Conservation (phyloP, 2,113 vertebrate genomes). For the Aphelocoma coerulescens region DNA sequence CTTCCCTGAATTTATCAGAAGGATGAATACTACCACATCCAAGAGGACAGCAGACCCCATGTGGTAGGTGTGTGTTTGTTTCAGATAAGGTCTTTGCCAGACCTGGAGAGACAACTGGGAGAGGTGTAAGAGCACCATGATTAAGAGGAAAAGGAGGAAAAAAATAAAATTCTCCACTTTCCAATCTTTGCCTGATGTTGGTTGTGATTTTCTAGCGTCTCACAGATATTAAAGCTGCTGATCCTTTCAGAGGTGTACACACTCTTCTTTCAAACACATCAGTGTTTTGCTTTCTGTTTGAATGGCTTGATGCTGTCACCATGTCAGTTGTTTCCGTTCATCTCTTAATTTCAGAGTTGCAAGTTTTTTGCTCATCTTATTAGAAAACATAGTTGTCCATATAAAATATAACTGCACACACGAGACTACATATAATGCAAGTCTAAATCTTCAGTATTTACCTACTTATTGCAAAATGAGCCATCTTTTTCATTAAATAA, state of each 20-base stretch:
- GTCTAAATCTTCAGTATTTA: constrained; percentile 80
- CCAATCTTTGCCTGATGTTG: background rate
- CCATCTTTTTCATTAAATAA: constrained; percentile 81
- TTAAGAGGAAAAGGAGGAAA: background rate
- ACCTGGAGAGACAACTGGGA: background rate
- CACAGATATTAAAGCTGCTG: constrained; percentile 71
- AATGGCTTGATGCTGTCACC: constrained; percentile 24
- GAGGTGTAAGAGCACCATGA: background rate
- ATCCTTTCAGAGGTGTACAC: constrained; percentile 61
- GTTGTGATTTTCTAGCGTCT: constrained; percentile 26
- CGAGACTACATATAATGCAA: constrained; percentile 74
- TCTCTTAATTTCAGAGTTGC: constrained; percentile 65
- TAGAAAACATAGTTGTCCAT: constrained; percentile 72
- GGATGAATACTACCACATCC: background rate
- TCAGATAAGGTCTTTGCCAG: background rate
- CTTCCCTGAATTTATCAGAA: constrained; percentile 27
- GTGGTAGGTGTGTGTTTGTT: background rate
- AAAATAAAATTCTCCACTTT: background rate
- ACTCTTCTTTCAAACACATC: constrained; percentile 56
- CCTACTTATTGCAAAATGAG: constrained; percentile 84
- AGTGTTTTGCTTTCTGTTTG: constrained; percentile 52
- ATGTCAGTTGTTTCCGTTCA: constrained; percentile 44
- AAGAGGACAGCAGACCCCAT: background rate
- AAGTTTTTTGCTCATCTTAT: constrained; percentile 59
- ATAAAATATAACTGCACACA: constrained; percentile 80